Percentiles rank a stretch among this genome's conserved stretches.
These are phyloP conservation scores for Luehdorfia chinensis DNA, from an alignment of 1,140 invertebrate species.

Conservation along the genomic window DNA sequence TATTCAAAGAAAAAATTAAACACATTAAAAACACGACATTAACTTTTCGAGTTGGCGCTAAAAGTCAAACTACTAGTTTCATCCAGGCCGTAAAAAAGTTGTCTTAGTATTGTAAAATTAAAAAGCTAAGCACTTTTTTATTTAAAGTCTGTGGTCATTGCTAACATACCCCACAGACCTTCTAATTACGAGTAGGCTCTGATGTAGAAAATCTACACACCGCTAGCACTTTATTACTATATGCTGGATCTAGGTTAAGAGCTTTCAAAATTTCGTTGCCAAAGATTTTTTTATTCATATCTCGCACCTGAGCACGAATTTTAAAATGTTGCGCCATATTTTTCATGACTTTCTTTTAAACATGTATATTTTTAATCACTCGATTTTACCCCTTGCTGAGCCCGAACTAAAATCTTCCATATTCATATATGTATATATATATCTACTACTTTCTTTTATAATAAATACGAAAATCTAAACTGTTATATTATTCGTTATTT, in stretches of 20 bases:
- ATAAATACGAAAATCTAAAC: too few species aligned
- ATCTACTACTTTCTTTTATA: too few species aligned
- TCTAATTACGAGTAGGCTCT: constrained; percentile 10
- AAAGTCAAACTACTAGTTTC: too few species aligned
- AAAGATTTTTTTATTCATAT: constrained; percentile 18
- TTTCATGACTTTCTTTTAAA: constrained; percentile 9
- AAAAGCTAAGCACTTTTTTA: constrained; percentile 8
- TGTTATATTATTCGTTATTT: too few species aligned
- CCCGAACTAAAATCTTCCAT: background rate
- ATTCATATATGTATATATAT: too few species aligned
- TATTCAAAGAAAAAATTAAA: too few species aligned
- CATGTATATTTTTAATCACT: constrained; percentile 1
- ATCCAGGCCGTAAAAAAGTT: too few species aligned
- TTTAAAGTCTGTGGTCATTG: background rate
- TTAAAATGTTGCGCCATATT: constrained; percentile 8
- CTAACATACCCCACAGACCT: constrained; percentile 1
- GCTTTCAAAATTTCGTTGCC: constrained; percentile 18
- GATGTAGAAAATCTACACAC: constrained; percentile 12
- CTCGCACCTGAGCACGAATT: constrained; percentile 15
- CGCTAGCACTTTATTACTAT: constrained; percentile 14
- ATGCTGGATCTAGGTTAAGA: constrained; percentile 13
- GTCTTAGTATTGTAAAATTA: background rate
- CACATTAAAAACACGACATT: too few species aligned
- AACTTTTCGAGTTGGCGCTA: too few species aligned
- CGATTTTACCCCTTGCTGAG: background rate